Base-by-base conservation (phyloP, 2,113 vertebrate genomes). In the Coregonus clupeaformis region DNA sequence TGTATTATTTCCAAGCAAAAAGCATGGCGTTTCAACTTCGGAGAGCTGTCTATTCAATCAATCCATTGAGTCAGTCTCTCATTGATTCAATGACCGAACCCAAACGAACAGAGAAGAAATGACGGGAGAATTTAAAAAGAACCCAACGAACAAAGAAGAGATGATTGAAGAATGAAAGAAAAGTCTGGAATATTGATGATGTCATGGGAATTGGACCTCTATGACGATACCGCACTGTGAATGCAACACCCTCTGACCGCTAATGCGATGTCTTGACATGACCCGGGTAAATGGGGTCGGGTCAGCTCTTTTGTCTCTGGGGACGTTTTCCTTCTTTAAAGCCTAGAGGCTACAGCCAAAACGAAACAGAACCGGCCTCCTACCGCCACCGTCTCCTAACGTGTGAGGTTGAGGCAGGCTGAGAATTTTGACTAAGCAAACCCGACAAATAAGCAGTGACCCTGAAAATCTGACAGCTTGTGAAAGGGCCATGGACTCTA, bases 161-260 rank as follows among this genome's bases (percentile, higher is more conserved):
- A 42, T 11, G 9, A 42, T 11, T 1, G 36, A 7, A 42, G 36
- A 42, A 42, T 42, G 36, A 11, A 42, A 36, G 32, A 36, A 36
- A 27, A 32, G 62, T 42, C 12, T 30, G 6, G 72, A 71, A 36
- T 20, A 0, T n/a, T 1, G 12, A 52, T 68, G 82, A 87, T 75
- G 81, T 82, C 79, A 82, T 80, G 82, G 84, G 81, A 88, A 85
- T 79, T 68, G 70, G 87, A 90, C 83, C 81, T 69, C 60, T 3
- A 59, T 45, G 5, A 77, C 42, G 80, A 72, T 79, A 5, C 30
- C 2, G 52, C 69, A 80, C 72, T 0, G 13, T 6, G 89, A 91
- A 83, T 74, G 5, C 5, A 68, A 75, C 68, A 75, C 80, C 85
- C 87, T 62, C 20, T 80, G 80, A 84, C 79, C 87, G 68, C 0